These are phyloP conservation scores for Neoaliturus tenellus DNA, from an alignment of 2,888 invertebrate genomes.

Conservation along the genomic window DNA sequence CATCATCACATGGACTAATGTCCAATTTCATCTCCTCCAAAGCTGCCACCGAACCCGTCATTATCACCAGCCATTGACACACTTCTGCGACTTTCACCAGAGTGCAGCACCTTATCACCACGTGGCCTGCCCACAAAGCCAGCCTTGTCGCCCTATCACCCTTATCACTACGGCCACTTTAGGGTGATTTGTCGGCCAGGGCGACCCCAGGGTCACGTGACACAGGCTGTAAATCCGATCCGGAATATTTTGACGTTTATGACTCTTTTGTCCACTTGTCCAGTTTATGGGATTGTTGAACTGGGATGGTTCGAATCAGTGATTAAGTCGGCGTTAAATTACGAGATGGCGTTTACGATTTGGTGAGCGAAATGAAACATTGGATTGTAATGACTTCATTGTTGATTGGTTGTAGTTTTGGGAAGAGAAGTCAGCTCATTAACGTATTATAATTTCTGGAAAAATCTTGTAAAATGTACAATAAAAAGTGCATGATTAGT, in stretches of 20 bases:
- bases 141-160: background rate
- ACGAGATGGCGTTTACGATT: background rate
- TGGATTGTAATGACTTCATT: too few species aligned
- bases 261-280: slow-evolving; percentile 4
- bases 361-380: too few species aligned
- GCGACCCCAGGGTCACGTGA: background rate
- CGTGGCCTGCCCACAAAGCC: background rate
- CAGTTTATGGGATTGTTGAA: slow-evolving; percentile 19
- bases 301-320: background rate
- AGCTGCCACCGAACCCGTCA: too few species aligned
- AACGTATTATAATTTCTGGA: too few species aligned
- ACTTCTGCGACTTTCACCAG: too few species aligned
- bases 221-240: slow-evolving; percentile 1
- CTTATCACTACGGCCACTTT: slow-evolving; percentile 1
- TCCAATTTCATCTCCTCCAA: too few species aligned
- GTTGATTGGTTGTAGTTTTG: too few species aligned
- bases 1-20: too few species aligned
- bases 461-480: too few species aligned
- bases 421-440: too few species aligned
- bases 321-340: background rate
- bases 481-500: too few species aligned
- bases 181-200: background rate
- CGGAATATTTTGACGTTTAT: slow-evolving; percentile 15
- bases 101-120: background rate
- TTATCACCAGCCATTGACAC: too few species aligned